A percentile compares a stretch with the other conserved stretches of the same genome.
Conservation (phyloP, 2,888 invertebrate species). For the Geotrupes spiniger region DNA sequence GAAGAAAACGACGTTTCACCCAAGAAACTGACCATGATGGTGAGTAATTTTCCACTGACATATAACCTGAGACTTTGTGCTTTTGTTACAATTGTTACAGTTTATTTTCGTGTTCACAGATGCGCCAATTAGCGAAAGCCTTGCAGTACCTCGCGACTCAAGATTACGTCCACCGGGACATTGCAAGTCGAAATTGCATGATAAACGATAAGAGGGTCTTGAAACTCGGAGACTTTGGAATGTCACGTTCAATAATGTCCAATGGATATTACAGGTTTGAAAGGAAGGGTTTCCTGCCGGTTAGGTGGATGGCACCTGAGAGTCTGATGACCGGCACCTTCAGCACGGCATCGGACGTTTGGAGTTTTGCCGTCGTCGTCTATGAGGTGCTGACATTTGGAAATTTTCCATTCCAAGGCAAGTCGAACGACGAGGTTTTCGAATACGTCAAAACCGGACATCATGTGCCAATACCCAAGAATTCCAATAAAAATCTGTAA, state of each 20-base stretch:
- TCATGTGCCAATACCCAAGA: conserved; percentile 70
- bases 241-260: conserved; percentile 85
- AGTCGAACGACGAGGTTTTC: conserved; percentile 81
- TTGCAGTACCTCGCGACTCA: conserved; percentile 79
- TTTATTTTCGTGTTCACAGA: conserved; percentile 43
- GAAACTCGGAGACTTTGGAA: conserved; percentile 90
- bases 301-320: conserved; percentile 94
- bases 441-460: conserved; percentile 76
- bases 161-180: conserved; percentile 88
- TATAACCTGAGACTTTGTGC: too few relatives aligned
- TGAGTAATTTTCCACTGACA: too few relatives aligned
- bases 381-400: conserved; percentile 91
- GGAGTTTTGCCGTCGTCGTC: conserved; percentile 85
- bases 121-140: conserved; percentile 75
- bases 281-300: conserved; percentile 82
- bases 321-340: conserved; percentile 79
- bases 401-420: conserved; percentile 84
- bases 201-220: conserved; percentile 67
- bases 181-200: conserved; percentile 71
- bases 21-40: conserved; percentile 66
- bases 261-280: conserved; percentile 88
- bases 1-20: conserved; percentile 76
- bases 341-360: conserved; percentile 83
- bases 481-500: neutral
- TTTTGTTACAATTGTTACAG: too few relatives aligned